Conservation (phyloP, 2,113 vertebrate species). For the Gasterosteus nipponicus region DNA sequence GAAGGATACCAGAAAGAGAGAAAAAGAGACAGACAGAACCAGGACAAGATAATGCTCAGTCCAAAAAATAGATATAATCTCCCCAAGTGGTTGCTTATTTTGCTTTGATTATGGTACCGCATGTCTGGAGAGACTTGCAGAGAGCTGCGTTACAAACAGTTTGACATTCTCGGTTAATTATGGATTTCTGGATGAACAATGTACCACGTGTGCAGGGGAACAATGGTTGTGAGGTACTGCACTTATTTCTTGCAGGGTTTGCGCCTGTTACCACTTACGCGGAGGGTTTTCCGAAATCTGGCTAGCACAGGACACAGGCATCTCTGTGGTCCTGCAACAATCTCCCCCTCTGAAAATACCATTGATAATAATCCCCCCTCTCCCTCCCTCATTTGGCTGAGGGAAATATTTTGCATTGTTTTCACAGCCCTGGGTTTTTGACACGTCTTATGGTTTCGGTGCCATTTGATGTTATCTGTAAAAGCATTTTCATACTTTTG, state of each 20-base stretch:
- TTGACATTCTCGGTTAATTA: slow-evolving; percentile 82
- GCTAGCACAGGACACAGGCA: slow-evolving; percentile 51
- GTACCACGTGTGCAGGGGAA: slow-evolving; percentile 62
- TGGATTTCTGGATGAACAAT: slow-evolving; percentile 78
- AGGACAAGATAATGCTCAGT: slow-evolving; percentile 42
- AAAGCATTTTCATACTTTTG: slow-evolving; percentile 38
- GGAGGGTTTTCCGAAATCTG: slow-evolving; percentile 70
- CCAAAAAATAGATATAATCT: slow-evolving; percentile 60
- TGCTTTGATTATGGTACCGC: slow-evolving; percentile 73
- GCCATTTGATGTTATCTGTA: slow-evolving; percentile 46
- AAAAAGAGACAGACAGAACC: slow-evolving; percentile 40
- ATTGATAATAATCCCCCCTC: slow-evolving; percentile 56
- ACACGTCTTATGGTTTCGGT: slow-evolving; percentile 42
- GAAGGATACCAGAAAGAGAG: slow-evolving; percentile 37
- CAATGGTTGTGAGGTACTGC: slow-evolving; percentile 73
- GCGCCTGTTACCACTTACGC: slow-evolving; percentile 77
- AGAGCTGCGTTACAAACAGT: slow-evolving; percentile 73
- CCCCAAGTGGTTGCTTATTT: slow-evolving; percentile 77
- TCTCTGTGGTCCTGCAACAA: slow-evolving; percentile 47
- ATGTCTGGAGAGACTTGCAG: slow-evolving; percentile 70
- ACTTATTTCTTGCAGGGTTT: slow-evolving; percentile 78
- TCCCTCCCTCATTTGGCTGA: slow-evolving; percentile 29
- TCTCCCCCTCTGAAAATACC: slow-evolving; percentile 68
- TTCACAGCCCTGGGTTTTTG: slow-evolving; percentile 49
- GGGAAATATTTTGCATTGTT: slow-evolving; percentile 64